Percentiles rank a stretch among this genome's conserved stretches.
Evolutionary conservation across 2,113 vertebrate genomes (phyloP).

Genomic region (Verasper variegatus): DNA sequence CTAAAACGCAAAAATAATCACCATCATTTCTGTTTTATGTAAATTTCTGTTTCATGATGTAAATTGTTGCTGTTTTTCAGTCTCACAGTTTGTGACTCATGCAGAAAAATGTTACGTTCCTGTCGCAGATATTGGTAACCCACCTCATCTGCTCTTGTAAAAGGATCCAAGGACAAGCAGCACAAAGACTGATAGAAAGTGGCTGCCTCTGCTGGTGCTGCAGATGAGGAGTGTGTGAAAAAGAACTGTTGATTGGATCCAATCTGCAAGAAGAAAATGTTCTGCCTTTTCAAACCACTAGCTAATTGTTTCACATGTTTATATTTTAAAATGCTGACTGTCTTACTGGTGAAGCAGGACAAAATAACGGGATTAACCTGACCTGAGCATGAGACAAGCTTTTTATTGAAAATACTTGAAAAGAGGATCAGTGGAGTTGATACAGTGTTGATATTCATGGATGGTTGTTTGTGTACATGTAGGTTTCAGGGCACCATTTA

Average conservation of each 20-base stretch:
- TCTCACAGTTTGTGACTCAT: constrained; percentile 39
- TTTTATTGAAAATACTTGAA: not conserved
- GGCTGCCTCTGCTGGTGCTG: constrained; percentile 43
- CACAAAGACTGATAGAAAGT: constrained; percentile 65
- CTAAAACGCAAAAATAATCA: not conserved
- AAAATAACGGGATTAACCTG: not conserved
- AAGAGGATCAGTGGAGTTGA: not conserved
- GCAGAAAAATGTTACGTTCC: constrained; percentile 22
- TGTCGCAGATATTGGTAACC: constrained; percentile 48
- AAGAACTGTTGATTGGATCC: constrained; percentile 30
- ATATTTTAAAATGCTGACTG: not conserved
- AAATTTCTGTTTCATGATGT: not conserved
- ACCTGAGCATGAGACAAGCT: not conserved
- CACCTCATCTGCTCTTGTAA: constrained; percentile 34
- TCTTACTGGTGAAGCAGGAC: not conserved
- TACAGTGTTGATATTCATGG: not conserved
- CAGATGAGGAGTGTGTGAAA: constrained; percentile 40
- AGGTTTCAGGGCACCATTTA: too few relatives aligned
- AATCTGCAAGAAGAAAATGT: constrained; percentile 27
- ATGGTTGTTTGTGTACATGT: not conserved
- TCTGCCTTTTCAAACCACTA: not conserved
- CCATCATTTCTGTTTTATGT: not conserved
- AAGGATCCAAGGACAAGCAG: constrained; percentile 65
- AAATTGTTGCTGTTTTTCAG: not conserved
- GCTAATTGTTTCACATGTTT: not conserved